Percentiles rank a stretch among this genome's conserved stretches.
Conservation (phyloP, 1,140 invertebrate species). For the Brachionus calyciflorus region DNA sequence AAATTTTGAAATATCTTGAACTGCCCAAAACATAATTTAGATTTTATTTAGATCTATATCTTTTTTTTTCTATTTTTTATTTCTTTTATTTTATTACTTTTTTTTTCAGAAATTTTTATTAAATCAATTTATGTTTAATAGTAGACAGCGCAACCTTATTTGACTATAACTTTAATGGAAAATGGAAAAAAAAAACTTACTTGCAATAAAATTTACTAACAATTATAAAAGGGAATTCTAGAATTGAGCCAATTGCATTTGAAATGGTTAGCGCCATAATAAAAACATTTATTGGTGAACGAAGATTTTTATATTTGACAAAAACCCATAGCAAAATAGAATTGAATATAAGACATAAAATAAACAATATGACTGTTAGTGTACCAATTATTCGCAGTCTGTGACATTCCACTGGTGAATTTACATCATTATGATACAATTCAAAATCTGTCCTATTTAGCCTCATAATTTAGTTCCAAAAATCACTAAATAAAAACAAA, state of each 20-base stretch:
- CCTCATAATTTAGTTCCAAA: too few species aligned
- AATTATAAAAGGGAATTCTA: conserved; percentile 41
- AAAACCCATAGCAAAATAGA: conserved; percentile 14
- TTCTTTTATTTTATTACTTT: too few species aligned
- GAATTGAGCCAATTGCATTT: conserved; percentile 33
- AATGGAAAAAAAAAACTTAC: too few species aligned
- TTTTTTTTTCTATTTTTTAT: too few species aligned
- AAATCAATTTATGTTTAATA: too few species aligned
- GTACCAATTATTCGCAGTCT: background rate
- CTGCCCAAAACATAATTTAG: too few species aligned
- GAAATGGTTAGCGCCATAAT: background rate
- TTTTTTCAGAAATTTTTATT: too few species aligned
- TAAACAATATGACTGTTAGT: background rate
- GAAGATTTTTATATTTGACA: background rate
- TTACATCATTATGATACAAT: background rate
- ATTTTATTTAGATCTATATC: too few species aligned
- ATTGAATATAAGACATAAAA: conserved; percentile 12
- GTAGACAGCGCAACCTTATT: background rate
- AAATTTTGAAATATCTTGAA: too few species aligned
- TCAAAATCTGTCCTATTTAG: too few species aligned
- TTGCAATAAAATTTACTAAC: conserved; percentile 35
- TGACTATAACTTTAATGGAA: too few species aligned
- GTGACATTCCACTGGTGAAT: conserved; percentile 23
- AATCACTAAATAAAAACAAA: too few species aligned
- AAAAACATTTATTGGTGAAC: conserved; percentile 8